A percentile compares a stretch with the other conserved stretches of the same genome.
Conservation (phyloP, 1,140 invertebrate species). For the Colletes latitarsis region DNA sequence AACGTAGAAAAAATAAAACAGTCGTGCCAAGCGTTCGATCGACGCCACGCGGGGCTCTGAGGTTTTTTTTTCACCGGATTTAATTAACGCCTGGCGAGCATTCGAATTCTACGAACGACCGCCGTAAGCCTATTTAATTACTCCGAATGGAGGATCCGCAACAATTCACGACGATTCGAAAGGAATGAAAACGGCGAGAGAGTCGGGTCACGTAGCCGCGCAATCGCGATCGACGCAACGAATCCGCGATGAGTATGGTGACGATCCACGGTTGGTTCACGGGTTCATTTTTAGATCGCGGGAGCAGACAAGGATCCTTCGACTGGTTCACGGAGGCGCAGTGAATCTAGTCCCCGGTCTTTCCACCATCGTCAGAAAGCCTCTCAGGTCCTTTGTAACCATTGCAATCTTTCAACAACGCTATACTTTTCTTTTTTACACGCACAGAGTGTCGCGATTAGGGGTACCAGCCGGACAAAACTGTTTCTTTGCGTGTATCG, state of each 20-base stretch:
- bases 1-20: no score
- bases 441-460: no score
- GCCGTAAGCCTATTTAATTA: not conserved
- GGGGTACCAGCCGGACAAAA: no score
- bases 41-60: no score
- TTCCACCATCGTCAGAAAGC: not conserved
- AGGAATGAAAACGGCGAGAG: constrained; percentile 12
- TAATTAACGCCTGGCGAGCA: not conserved
- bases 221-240: constrained; percentile 10
- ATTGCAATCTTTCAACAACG: not conserved
- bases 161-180: not conserved
- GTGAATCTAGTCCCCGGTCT: not conserved
- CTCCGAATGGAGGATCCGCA: not conserved
- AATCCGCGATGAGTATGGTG: constrained; percentile 30
- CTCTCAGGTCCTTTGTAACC: not conserved
- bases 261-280: constrained; percentile 6
- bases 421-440: constrained; percentile 35
- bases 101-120: not conserved
- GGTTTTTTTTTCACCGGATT: no score
- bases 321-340: not conserved
- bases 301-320: not conserved
- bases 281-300: constrained; percentile 16
- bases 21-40: no score
- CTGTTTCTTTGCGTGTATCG: no score
- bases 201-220: constrained; percentile 40